A percentile compares a stretch with the other conserved stretches of the same genome.
Evolutionary conservation across 2,113 vertebrate genomes (phyloP).

Genomic region (Collichthys lucidus): DNA sequence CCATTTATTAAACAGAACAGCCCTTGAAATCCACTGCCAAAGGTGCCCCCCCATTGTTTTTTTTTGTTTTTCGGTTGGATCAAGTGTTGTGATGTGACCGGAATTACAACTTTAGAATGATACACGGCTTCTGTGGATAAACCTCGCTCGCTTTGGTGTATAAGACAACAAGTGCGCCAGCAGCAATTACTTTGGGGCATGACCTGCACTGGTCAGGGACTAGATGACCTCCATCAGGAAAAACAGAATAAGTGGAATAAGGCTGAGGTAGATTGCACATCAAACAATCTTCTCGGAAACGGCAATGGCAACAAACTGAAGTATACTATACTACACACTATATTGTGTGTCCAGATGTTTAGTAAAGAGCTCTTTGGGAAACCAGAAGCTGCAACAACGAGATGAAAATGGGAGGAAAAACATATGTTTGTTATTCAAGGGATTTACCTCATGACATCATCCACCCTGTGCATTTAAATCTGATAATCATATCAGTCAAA

Average conservation of each 20-base stretch:
- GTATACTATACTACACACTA: neutral
- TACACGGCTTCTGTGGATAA: slow-evolving; percentile 13
- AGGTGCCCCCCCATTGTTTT: neutral
- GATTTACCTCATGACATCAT: slow-evolving; percentile 32
- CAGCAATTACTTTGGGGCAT: slow-evolving; percentile 1
- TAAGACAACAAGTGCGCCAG: slow-evolving; percentile 3
- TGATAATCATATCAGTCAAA: slow-evolving; percentile 4
- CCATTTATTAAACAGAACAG: neutral
- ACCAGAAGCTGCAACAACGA: slow-evolving; percentile 23
- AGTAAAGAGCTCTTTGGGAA: slow-evolving; percentile 5
- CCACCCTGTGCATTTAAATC: slow-evolving; percentile 14
- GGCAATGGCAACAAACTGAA: neutral
- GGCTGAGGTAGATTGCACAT: neutral
- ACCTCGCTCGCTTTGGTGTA: neutral
- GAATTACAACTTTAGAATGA: slow-evolving; percentile 1
- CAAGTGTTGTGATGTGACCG: neutral
- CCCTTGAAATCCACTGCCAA: neutral
- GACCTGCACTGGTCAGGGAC: slow-evolving; percentile 5
- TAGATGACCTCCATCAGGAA: slow-evolving; percentile 20
- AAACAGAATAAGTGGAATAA: slow-evolving; percentile 18
- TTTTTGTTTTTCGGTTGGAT: neutral
- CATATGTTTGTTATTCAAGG: slow-evolving; percentile 15
- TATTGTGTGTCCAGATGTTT: slow-evolving; percentile 35
- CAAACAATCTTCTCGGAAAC: slow-evolving; percentile 23
- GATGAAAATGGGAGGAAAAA: slow-evolving; percentile 3